Conservation (phyloP, 2,113 vertebrate species). For the Dermatemys mawii region DNA sequence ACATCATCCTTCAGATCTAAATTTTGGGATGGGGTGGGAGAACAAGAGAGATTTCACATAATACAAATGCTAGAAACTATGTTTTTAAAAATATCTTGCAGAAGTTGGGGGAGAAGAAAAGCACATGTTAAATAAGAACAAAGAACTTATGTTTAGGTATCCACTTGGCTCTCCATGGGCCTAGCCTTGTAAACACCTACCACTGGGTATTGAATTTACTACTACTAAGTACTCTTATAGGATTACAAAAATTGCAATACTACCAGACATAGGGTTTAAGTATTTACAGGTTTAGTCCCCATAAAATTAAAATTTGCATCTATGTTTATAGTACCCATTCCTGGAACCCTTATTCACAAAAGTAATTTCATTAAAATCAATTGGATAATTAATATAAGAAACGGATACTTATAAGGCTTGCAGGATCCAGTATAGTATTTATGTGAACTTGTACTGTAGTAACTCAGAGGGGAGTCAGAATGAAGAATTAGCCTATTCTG, state of each 20-base stretch:
- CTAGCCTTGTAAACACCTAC: not conserved
- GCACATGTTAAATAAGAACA: not conserved
- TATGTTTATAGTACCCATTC: not conserved
- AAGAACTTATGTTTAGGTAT: not conserved
- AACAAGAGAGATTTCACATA: not conserved
- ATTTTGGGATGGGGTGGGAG: constrained; percentile 8
- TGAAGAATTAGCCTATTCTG: not conserved
- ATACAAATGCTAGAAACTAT: not conserved
- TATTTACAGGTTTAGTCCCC: not conserved
- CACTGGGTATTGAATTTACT: not conserved
- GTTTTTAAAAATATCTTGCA: not conserved
- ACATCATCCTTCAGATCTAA: constrained; percentile 72
- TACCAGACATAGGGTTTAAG: no score
- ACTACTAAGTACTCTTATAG: fast-evolving
- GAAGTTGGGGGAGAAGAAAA: not conserved
- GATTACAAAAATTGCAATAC: not conserved
- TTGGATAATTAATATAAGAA: not conserved
- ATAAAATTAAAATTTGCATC: not conserved
- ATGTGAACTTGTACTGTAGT: not conserved
- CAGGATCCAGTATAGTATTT: not conserved
- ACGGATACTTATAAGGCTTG: not conserved
- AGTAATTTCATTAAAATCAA: not conserved
- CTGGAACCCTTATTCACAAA: not conserved
- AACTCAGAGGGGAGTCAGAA: not conserved
- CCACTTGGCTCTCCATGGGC: not conserved